A percentile compares a stretch with the other conserved stretches of the same genome.
Conservation (phyloP, 2,888 invertebrate genomes). For the Labia minor region DNA sequence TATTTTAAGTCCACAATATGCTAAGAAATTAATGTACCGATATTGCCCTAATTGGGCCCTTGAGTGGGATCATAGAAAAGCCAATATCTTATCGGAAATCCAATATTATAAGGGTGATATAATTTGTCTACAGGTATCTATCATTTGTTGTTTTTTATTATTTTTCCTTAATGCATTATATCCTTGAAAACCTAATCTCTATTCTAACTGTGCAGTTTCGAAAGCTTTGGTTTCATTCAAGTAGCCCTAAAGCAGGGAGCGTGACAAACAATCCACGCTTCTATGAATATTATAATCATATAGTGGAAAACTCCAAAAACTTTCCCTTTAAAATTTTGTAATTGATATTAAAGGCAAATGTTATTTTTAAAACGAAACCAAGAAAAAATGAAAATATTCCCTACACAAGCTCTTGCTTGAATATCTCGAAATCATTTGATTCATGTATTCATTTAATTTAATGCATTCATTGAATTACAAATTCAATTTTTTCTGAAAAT, state of each 20-base stretch:
- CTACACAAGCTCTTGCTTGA: too few species aligned
- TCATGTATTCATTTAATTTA: not conserved
- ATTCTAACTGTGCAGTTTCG: not conserved
- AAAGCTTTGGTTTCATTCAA: not conserved
- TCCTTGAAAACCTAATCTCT: not conserved
- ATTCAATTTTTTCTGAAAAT: not conserved
- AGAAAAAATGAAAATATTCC: too few species aligned
- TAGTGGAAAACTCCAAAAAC: too few species aligned
- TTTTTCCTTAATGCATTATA: too few species aligned
- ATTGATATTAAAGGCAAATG: too few species aligned
- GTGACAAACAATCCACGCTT: not conserved
- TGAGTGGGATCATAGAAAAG: constrained; percentile 97
- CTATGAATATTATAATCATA: too few species aligned
- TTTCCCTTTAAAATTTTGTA: too few species aligned
- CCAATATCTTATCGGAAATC: constrained; percentile 93
- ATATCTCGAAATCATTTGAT: not conserved
- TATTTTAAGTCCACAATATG: constrained; percentile 97
- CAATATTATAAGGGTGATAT: constrained; percentile 93
- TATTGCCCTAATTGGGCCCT: constrained; percentile 99
- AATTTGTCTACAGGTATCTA: constrained; percentile 70
- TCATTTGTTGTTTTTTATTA: too few species aligned
- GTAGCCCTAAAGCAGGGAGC: not conserved
- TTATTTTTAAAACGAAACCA: too few species aligned
- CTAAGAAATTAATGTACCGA: constrained; percentile 96
- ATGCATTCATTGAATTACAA: not conserved